These are phyloP conservation scores for Dryobota labecula DNA, from an alignment of 2,888 invertebrate genomes.

Conservation along the genomic window DNA sequence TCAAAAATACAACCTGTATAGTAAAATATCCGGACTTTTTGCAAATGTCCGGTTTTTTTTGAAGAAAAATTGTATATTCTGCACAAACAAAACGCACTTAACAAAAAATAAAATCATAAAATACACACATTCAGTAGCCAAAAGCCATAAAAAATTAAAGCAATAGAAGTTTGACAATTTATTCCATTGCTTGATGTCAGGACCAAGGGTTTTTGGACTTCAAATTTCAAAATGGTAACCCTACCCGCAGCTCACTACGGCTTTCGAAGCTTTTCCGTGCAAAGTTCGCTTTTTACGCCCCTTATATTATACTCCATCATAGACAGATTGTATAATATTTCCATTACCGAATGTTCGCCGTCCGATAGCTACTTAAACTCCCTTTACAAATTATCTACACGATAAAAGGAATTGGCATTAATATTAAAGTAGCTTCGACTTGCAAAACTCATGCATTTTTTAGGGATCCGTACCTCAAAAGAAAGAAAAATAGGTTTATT, in stretches of 20 bases:
- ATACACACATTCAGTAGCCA: too few relatives aligned
- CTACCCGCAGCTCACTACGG: neutral
- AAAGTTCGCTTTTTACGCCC: constrained; percentile 33
- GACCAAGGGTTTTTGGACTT: too few relatives aligned
- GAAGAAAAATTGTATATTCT: too few relatives aligned
- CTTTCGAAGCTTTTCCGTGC: constrained; percentile 16
- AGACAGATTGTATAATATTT: constrained; percentile 60
- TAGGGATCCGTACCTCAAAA: too few relatives aligned
- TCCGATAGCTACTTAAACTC: constrained; percentile 35
- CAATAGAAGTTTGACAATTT: too few relatives aligned
- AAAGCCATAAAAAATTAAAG: too few relatives aligned
- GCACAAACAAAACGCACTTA: too few relatives aligned
- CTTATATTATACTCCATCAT: constrained; percentile 50
- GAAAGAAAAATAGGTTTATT: too few relatives aligned
- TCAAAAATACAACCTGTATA: too few relatives aligned
- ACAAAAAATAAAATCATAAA: too few relatives aligned
- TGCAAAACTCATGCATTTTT: constrained; percentile 48
- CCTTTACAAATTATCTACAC: constrained; percentile 55
- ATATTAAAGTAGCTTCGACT: constrained; percentile 37
- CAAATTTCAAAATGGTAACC: constrained; percentile 1
- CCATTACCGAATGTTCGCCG: constrained; percentile 56
- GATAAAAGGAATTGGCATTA: constrained; percentile 54
- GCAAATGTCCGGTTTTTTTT: too few relatives aligned
- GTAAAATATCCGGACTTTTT: neutral
- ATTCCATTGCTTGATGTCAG: too few relatives aligned